Evolutionary conservation across 2,888 invertebrate genomes (phyloP), one percentile per base, ranked within the genome.

Genomic region (Ochlodes sylvanus): DNA sequence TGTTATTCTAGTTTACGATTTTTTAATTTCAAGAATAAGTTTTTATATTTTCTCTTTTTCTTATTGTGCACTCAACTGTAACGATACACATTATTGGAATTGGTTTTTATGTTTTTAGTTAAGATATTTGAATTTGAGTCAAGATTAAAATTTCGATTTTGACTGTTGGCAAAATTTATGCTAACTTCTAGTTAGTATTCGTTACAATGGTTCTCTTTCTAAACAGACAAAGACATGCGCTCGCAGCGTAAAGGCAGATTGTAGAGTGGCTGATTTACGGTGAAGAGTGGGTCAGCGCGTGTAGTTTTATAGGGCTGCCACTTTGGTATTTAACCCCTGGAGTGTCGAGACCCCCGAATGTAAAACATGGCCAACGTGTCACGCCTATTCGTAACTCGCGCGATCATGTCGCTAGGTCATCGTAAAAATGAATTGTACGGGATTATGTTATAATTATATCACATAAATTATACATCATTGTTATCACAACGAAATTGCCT

Each of bases 181-280:
- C 34, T 17, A 34, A 44, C 6, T 21, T 38, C 17, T 62, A 42
- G 50, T 17, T 57, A 10, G 34, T 68, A 56, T 27, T 32, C 50
- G 41, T 63, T 68, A 56, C n/a, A 56, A 62, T 56, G 32, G 19
- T n/a, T 1, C 38, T 15, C 55, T 62, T 62, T 68, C 27, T 68
- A 68, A 57, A 56, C 56, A 56, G 61, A 68, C 27, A 50, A 62
- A 62, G 50, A 68, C 47, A 63, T 63, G 68, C 68, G 32, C 62
- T 68, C 62, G 41, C 50, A 63, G 47, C 68, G 56, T 68, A 68
- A 54, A 68, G 55, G 56, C 56, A 68, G 47, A 62, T 62, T 69
- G 70, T 70, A 69, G 70, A 71, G 70, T 69, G 68, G 60, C 68
- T 71, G 74, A 74, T 73, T 74, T 73, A 74, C 72, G 71, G 65